These are phyloP conservation scores for Troilus luridus DNA, from an alignment of 2,888 invertebrate genomes.

Conservation along the genomic window DNA sequence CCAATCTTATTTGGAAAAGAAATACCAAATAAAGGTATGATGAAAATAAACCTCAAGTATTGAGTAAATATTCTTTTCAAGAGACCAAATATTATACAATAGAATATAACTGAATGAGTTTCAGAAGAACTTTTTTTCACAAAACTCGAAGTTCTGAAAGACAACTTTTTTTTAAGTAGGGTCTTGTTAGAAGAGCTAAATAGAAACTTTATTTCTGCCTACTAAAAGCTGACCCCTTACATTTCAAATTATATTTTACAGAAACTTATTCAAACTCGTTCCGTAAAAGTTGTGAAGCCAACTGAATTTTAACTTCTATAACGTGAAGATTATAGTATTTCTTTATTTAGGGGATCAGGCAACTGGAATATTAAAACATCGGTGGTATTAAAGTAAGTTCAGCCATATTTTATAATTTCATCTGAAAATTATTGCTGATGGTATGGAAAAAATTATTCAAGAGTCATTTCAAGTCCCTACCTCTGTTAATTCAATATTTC, in stretches of 20 bases:
- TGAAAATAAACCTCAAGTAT: not conserved
- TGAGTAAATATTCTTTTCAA: conserved; percentile 6
- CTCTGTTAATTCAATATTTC: not conserved
- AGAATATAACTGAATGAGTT: not conserved
- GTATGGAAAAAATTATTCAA: not conserved
- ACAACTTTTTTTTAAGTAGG: conserved; percentile 29
- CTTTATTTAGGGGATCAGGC: not conserved
- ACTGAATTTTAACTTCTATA: conserved; percentile 22
- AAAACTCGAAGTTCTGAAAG: conserved; percentile 3
- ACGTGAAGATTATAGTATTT: conserved; percentile 8
- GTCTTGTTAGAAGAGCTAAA: not conserved
- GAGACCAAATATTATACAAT: conserved; percentile 11
- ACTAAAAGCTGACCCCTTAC: conserved; percentile 21
- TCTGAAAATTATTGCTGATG: not conserved
- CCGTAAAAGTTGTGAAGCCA: not conserved
- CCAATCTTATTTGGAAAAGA: not conserved
- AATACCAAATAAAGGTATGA: not conserved
- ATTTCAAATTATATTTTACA: conserved; percentile 20
- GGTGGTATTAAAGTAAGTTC: not conserved
- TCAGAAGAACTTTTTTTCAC: not conserved
- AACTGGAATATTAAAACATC: not conserved
- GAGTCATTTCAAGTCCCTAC: not conserved
- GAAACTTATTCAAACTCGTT: conserved; percentile 30
- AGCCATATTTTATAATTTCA: not conserved
- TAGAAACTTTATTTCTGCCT: conserved; percentile 28